Evolutionary conservation across 2,797 vertebrate species (phyloP), one percentile per base, ranked within the genome.

Genomic region (Yasuhikotakia modesta): DNA sequence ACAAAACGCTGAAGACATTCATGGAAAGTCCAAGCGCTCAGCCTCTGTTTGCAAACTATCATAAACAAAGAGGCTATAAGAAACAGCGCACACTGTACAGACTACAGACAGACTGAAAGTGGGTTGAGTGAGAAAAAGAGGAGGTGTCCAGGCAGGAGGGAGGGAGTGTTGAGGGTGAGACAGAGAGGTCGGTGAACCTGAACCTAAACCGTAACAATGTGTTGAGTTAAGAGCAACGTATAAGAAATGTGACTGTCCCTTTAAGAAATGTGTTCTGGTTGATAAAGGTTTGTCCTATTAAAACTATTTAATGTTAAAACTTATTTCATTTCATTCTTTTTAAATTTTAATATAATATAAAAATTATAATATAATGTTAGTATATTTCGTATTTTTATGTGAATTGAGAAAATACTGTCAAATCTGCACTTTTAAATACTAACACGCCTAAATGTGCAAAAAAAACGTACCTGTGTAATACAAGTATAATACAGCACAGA

Each of bases 71-170:
- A 30, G 19, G 43, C 39, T 24, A 55, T 55, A 52, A 63, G 35
- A 11, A 70, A 39, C 13, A 60, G 35, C 58, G 60, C 27, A 32
- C 22, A 57, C 16, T 21, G 52, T 16, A 55, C 39, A 17, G 39
- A 39, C 45, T 50, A 11, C 16, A 12, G 68, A 52, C 50, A 61
- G 3, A 22, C 61, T 55, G 60, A 73, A 69, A 55, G 70, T 16
- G 16, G 14, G 55, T 6, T 8, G 7, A 22, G 39, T 1, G 24
- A 67, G 78, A 52, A 66, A 67, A 52, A 53, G 64, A 76, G 77
- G 67, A 65, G 50, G 27, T 70, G 73, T 60, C 67, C 68, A 60
- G 30, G 22, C 19, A 16, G 12, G 10, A 60, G 52, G 22, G 64
- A 60, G 64, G 52, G 30, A 61, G 58, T 17, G 27, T 61, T 3